phyloP scores from a whole-genome alignment of 2,888 invertebrate species.

The Trachelus stipa region DNA sequence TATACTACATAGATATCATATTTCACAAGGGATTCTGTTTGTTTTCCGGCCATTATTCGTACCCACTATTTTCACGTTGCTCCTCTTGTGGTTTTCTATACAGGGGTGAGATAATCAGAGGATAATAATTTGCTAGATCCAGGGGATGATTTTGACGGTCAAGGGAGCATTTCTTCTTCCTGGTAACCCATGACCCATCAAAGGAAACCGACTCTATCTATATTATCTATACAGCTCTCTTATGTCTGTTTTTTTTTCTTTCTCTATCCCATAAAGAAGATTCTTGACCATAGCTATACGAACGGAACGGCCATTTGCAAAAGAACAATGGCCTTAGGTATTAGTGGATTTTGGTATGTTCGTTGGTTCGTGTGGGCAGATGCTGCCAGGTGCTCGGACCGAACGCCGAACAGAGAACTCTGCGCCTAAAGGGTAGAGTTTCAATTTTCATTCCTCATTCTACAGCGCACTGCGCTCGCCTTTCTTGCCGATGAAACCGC shows the following conservation, averaged over 20 bases:
- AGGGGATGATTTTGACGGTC: background rate
- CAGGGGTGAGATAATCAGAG: background rate
- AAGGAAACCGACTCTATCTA: slow-evolving; percentile 3
- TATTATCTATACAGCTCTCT: background rate
- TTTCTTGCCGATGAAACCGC: slow-evolving; percentile 1
- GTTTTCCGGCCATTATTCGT: slow-evolving; percentile 29
- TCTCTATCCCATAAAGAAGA: background rate
- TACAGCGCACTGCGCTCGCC: background rate
- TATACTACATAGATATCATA: slow-evolving; percentile 27
- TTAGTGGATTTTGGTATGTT: slow-evolving; percentile 6
- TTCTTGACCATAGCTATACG: background rate
- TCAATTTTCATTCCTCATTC: slow-evolving; percentile 44
- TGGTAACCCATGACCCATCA: background rate
- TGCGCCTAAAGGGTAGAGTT: slow-evolving; percentile 46
- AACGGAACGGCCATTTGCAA: slow-evolving; percentile 11
- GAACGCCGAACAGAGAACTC: slow-evolving; percentile 9
- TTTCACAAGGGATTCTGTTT: slow-evolving; percentile 41
- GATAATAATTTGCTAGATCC: background rate
- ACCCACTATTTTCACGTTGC: background rate
- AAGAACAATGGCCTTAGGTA: slow-evolving; percentile 5
- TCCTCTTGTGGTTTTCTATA: background rate
- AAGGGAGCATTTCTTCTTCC: background rate
- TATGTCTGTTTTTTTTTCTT: background rate
- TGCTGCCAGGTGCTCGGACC: slow-evolving; percentile 50
- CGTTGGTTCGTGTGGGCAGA: slow-evolving; percentile 37